Percentiles rank a stretch among this genome's conserved stretches.
Evolutionary conservation across 2,888 invertebrate species (phyloP).

Genomic region (Eupithecia exiguata): DNA sequence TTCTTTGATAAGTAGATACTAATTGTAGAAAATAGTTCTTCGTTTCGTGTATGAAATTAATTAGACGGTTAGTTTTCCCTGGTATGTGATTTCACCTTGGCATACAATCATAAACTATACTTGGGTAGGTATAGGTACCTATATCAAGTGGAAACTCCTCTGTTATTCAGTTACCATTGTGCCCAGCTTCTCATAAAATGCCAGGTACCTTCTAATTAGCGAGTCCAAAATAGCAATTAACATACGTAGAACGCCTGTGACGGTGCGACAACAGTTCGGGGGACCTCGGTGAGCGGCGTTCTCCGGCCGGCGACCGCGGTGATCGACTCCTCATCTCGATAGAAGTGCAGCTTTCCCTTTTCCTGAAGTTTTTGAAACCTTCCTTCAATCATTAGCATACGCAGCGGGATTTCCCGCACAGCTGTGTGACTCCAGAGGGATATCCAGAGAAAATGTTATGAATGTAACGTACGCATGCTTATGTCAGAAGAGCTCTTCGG

Average conservation of each 20-base stretch:
- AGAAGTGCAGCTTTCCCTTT: constrained; percentile 62
- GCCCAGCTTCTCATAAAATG: background rate
- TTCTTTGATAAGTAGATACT: no score
- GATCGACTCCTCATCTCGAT: constrained; percentile 39
- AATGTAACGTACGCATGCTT: no score
- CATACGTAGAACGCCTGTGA: constrained; percentile 61
- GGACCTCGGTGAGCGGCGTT: constrained; percentile 53
- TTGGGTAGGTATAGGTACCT: background rate
- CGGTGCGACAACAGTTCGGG: constrained; percentile 50
- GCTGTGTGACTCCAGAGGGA: background rate
- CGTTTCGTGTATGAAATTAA: background rate
- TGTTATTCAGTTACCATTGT: background rate
- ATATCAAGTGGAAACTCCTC: background rate
- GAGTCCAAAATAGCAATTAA: background rate
- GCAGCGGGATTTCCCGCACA: background rate
- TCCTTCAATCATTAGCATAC: background rate
- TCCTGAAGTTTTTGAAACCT: constrained; percentile 38
- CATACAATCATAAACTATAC: background rate
- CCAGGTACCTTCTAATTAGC: background rate
- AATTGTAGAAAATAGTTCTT: background rate
- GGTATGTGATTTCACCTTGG: background rate
- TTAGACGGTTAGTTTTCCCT: background rate
- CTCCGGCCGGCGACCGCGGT: constrained; percentile 47
- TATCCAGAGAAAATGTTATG: no score
- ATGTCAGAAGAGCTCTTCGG: no score